Conservation (phyloP, 2,888 invertebrate species). For the Limnephilus marmoratus region DNA sequence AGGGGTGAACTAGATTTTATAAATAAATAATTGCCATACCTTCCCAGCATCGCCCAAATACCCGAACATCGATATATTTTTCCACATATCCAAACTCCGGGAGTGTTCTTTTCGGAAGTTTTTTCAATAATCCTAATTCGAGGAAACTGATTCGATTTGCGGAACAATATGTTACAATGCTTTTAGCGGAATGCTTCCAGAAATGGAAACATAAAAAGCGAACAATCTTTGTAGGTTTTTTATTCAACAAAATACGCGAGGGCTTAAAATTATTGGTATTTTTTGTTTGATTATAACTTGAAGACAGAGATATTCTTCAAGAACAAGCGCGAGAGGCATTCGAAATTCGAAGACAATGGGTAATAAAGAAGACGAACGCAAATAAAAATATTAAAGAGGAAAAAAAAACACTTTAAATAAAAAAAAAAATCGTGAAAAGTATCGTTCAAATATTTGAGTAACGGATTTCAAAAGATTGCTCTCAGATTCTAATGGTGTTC, state of each 20-base stretch:
- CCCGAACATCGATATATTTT: slow-evolving; percentile 21
- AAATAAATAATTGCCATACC: slow-evolving; percentile 18
- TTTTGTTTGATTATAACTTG: neutral
- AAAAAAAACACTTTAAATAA: neutral
- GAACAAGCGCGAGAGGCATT: neutral
- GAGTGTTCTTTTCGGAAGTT: neutral
- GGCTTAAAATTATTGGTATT: slow-evolving; percentile 15
- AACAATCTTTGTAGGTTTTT: slow-evolving; percentile 12
- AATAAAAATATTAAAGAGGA: neutral
- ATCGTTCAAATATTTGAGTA: neutral
- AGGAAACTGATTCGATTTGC: slow-evolving; percentile 39
- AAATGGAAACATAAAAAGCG: slow-evolving; percentile 31
- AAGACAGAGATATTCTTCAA: neutral
- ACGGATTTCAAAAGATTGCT: neutral
- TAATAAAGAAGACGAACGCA: neutral
- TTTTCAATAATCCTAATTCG: slow-evolving; percentile 49
- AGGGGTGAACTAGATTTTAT: slow-evolving; percentile 5
- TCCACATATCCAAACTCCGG: neutral
- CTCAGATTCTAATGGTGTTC: neutral
- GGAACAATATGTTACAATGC: slow-evolving; percentile 41
- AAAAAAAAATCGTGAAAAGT: neutral
- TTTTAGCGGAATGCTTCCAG: slow-evolving; percentile 30
- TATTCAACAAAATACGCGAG: neutral
- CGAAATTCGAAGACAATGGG: neutral
- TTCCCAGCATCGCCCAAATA: neutral